Base-by-base conservation (phyloP, 2,888 invertebrate species). In the Lacanobia wlatinum region DNA sequence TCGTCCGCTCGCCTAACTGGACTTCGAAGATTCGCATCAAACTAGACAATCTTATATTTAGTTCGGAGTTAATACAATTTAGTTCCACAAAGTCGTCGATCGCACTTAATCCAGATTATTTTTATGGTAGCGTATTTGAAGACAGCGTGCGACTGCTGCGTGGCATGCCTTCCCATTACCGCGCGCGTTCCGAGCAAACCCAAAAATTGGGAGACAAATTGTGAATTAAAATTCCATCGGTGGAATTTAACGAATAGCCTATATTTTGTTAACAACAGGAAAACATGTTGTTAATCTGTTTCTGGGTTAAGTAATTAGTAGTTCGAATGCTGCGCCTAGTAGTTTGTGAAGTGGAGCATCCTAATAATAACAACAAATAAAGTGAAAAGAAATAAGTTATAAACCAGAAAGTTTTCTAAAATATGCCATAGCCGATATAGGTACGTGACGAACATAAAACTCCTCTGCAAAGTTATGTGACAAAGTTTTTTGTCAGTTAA, bases 201-300 rank as follows among this genome's bases (percentile, higher is more conserved):
- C 90, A 88, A 92, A 93, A 92, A 92, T 92, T 91, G 89, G 89
- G 88, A 88, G 90, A 92, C 92, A 93, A 94, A 93, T 93, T 92
- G 90, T 90, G 87, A 93, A 94, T 94, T 94, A 93, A 95, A 93
- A 94, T 94, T 93, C 93, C 92, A 83, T 83, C 83, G 84, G 81
- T 83, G 87, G 84, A 80, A 85, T 85, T 76, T 74, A 73, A 64
- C 52, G 60, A 69, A 77, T 74, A 82, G 74, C 34, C 68, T 70
- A 74, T 59, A 76, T 74, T 67, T 69, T 76, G 76, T 80, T 69
- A 75, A 82, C 84, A 78, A 72, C 70, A 48, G 60, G 63, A 75
- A 83, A 73, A 34, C 72, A 73, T 78, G 61, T 40, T 64, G 59
- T 59, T 53, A 48, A 59, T 34, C 43, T 55, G 53, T 52, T 74